Base-by-base conservation (phyloP, 2,888 invertebrate species). In the Andrena minutula region DNA sequence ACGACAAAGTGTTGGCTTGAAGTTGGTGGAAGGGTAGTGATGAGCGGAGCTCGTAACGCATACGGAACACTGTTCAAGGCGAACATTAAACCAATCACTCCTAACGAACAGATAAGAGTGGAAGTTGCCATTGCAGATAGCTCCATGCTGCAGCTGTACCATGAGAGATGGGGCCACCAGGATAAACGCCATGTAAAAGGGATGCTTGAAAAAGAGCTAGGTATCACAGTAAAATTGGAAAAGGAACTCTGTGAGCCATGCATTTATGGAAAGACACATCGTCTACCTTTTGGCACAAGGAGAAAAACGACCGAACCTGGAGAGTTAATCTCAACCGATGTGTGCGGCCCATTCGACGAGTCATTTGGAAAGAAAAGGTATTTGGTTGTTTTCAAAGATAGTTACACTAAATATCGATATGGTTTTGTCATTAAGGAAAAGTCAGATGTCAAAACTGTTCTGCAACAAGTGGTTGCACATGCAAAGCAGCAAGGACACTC, bases 381-480 rank as follows among this genome's bases (percentile, higher is more conserved):
- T 12, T 61, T n/a, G 0, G 20, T 71, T 8, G 10, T 71, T 12
- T 16, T 61, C 0, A 61, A 60, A 20, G 61, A 71, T 12, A 49
- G 61, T 23, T 71, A 61, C 12, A 58, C 71, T 41, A 41, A 71
- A 16, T 71, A 28, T 23, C 7, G 49, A 10, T 3, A 2, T 1
- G 61, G 23, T 2, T 61, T 58, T 5, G 60, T 71, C n/a, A 30
- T 71, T 20, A 20, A 16, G 4, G 41, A 16, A 8, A 71, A 71
- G 26, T 56, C 23, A 10, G 20, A 71, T 3, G 41, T 41, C 2
- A 6, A 30, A 1, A 10, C 10, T 10, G 10, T 12, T 10, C 4
- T 71, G 8, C 12, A 20, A 8, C 20, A 26, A 0, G 60, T 71
- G 10, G 2, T 71, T 0, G 61, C 26, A 10, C 47, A 10, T 7